Base-by-base conservation (phyloP, 2,797 vertebrate species). In the Gallinago stenura region DNA sequence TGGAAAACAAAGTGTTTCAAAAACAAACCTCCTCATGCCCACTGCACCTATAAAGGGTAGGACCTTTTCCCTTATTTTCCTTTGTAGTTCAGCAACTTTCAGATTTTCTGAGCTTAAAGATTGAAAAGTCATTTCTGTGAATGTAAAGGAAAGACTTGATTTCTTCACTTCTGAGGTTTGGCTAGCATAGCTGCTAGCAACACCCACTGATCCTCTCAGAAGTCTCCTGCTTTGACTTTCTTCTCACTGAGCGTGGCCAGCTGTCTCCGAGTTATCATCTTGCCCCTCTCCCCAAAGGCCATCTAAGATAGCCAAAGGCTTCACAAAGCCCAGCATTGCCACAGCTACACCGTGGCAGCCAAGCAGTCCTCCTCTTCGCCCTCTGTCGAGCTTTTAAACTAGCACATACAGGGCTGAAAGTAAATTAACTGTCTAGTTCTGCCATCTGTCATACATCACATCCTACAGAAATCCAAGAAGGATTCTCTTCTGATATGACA, bases 281-380 rank as follows among this genome's bases (percentile, higher is more conserved):
- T 37, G 15, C 20, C 37, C 13, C 31, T 76, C 13, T 64, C 26
- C 7, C 30, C 66, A 24, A 58, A 58, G n/a, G 22, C n/a, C 57
- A 58, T 25, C 15, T 58, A 16, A 35, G 14, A 24, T 35, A 35
- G 28, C 15, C 41, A 46, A 41, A 46, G 43, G 30, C 30, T 43
- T 13, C 0, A 4, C 0, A 2, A 51, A 50, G 37, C 22, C 50
- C 50, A 24, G n/a, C 16, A 19, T 1, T 0, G 7, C 39, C 48
- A 21, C 50, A 79, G 22, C 20, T 45, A 80, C n/a, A 13, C 20
- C 11, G 2, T 1, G 10, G 65, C n/a, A 80, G 5, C 8, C 3
- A 53, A 45, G 45, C 5, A 45, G 2, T 7, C 19, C 15, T 84
- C 43, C 64, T 70, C 33, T 53, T 16, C 0, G 1, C 13, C 35